Base-by-base conservation (phyloP, 2,113 vertebrate species). In the Myotis brandtii region DNA sequence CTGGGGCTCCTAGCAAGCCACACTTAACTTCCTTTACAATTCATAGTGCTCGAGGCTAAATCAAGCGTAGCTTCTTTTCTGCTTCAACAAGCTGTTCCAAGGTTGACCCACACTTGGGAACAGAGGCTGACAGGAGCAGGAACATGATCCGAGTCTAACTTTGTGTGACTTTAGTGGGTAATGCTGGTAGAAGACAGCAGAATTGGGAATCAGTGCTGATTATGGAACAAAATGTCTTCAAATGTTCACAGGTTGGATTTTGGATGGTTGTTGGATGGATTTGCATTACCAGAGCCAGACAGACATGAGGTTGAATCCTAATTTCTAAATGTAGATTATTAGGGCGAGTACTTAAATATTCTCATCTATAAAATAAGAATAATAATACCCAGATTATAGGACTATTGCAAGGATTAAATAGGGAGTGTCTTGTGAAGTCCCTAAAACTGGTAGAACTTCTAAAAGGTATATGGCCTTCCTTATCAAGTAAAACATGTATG, bases 1-100 rank as follows among this genome's bases (percentile, higher is more conserved):
- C 16, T 46, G 54, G 66, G 13, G 16, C 32, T 56, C 56, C 30
- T 40, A 77, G 66, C 25, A 90, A 95, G 95, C 86, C 89, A 96
- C 0, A 1, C 70, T 96, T 95, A 34, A 97, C 96, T 98, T 97
- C 94, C 97, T 97, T 96, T 94, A 92, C 89, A 81, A 93, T 86
- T 93, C 77, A 48, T 62, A 7, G 21, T 50, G 77, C 94, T 89
- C 50, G 77, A 84, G 94, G 95, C 52, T 86, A 96, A 90, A 91
- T 79, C 83, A 91, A 96, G 83, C 73, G 37, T 12, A 79, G 88
- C 72, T 27, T 37, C 82, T 69, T 94, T 95, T 91, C 56, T 70
- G 89, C 91, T 96, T 54, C 76, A 91, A 64, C 7, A 43, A 67
- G 43, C n/a, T 89, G 37, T 77, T 79, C n/a, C 30, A 67, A 76